Base-by-base conservation (phyloP, 1,140 invertebrate species). In the Rhagoletis pomonella region DNA sequence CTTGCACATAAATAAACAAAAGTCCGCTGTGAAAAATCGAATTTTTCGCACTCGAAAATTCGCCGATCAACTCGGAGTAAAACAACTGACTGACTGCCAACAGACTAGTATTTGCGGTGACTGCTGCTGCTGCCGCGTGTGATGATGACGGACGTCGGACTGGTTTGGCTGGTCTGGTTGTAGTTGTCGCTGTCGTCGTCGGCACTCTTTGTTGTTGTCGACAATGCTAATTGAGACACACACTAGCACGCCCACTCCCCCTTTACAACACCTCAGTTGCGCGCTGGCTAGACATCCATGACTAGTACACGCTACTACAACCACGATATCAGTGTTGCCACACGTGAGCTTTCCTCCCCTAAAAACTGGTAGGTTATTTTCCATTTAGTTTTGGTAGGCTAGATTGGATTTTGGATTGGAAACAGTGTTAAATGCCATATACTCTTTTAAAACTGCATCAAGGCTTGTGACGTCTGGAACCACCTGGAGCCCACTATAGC, bases 21-120 rank as follows among this genome's bases (percentile, higher is more conserved):
- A 81, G 9, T 73, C 47, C 73, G 73, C 73, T 81, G 73, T 81
- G 73, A 81, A 81, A 81, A 81, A 81, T 55, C 47, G 47, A 55
- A 81, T 9, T 81, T 81, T 81, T 81, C 73, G 73, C 50, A 81
- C 73, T 81, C 73, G 73, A 81, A 81, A 47, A 81, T 55, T 55
- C 73, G 73, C 73, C 42, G 44, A 29, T 81, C 73, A 55, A 81
- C 47, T 81, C 73, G 47, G 19, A 67, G 29, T 29, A 19, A 55
- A 81, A 4, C n/a, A 55, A 81, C 73, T 81, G 73, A 81, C 73
- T 81, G 73, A 81, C 6, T 81, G 73, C 73, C 73, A 81, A 81
- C 47, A 55, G 73, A 29, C 73, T 81, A 29, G 29, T 29, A 81
- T 81, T 81, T 81, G 47, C 50, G 73, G 47, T 55, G 47, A 81